A percentile compares a stretch with the other conserved stretches of the same genome.
These are phyloP conservation scores for Myiozetetes cayanensis DNA, from an alignment of 2,113 vertebrate genomes.

Conservation along the genomic window DNA sequence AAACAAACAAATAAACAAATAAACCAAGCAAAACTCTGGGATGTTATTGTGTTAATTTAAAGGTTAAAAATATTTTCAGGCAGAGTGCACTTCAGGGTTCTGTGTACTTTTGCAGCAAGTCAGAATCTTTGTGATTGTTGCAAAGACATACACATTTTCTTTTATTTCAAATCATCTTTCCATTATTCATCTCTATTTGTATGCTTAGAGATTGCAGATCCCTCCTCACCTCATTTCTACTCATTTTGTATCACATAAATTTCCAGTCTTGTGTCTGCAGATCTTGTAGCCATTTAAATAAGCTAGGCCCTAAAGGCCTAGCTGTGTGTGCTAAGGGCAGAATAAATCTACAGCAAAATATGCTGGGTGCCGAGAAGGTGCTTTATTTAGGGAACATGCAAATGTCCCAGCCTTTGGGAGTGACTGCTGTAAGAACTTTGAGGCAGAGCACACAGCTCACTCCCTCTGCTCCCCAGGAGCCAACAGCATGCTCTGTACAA, in stretches of 20 bases:
- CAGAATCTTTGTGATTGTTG: not conserved
- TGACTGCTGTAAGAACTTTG: not conserved
- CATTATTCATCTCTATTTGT: not conserved
- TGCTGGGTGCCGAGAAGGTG: not conserved
- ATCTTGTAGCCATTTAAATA: not conserved
- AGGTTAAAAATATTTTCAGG: not conserved
- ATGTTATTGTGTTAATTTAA: not conserved
- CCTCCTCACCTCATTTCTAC: not conserved
- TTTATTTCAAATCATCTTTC: not conserved
- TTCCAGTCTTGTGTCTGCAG: not conserved
- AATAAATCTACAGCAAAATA: not conserved
- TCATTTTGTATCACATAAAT: not conserved
- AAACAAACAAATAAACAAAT: not conserved
- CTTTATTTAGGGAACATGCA: not conserved
- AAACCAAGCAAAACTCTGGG: not conserved
- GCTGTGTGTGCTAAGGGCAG: not conserved
- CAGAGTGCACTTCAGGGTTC: not conserved
- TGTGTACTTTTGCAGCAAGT: not conserved
- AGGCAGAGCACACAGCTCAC: accelerated
- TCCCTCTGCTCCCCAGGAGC: accelerated
- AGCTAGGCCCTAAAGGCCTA: not conserved
- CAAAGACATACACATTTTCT: not conserved
- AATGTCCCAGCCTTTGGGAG: not conserved
- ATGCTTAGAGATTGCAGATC: not conserved
- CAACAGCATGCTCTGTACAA: accelerated